Percentiles rank a stretch among this genome's conserved stretches.
These are phyloP conservation scores for Acromyrmex charruanus DNA, from an alignment of 1,140 invertebrate genomes.

Conservation along the genomic window DNA sequence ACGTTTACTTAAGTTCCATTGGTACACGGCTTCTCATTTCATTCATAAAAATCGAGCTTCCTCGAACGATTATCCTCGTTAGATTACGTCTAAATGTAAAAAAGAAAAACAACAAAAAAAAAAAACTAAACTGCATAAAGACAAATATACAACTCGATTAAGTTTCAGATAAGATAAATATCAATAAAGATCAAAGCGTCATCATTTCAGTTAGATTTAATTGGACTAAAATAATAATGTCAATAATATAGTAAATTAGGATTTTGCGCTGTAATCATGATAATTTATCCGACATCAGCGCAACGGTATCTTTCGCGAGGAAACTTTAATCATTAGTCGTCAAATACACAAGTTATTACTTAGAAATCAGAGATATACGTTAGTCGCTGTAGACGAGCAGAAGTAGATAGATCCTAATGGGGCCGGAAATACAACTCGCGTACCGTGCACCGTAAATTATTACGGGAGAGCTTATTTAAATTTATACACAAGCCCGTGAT, in stretches of 20 bases:
- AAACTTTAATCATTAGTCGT: not conserved
- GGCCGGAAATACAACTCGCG: conserved; percentile 23
- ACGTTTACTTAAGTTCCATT: conserved; percentile 49
- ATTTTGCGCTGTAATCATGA: not conserved
- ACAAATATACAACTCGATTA: not conserved
- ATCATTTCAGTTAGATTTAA: not conserved
- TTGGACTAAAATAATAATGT: not conserved
- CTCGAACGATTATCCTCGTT: not conserved
- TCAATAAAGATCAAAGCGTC: not conserved
- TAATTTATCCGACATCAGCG: conserved; percentile 10
- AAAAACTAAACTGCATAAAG: too few relatives aligned
- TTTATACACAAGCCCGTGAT: conserved; percentile 44
- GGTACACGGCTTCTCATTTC: conserved; percentile 34
- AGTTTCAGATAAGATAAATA: not conserved
- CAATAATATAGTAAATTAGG: not conserved
- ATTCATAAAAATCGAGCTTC: conserved; percentile 31
- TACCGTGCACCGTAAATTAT: conserved; percentile 37
- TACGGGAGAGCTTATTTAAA: conserved; percentile 49
- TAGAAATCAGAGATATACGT: conserved; percentile 20
- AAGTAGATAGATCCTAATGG: conserved; percentile 46
- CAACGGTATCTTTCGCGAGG: not conserved
- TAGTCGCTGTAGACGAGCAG: not conserved
- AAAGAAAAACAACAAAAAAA: too few relatives aligned
- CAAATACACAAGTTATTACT: not conserved
- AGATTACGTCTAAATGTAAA: not conserved